Evolutionary conservation across 2,797 vertebrate genomes (phyloP).

Genomic region (Lycodopsis pacificus): DNA sequence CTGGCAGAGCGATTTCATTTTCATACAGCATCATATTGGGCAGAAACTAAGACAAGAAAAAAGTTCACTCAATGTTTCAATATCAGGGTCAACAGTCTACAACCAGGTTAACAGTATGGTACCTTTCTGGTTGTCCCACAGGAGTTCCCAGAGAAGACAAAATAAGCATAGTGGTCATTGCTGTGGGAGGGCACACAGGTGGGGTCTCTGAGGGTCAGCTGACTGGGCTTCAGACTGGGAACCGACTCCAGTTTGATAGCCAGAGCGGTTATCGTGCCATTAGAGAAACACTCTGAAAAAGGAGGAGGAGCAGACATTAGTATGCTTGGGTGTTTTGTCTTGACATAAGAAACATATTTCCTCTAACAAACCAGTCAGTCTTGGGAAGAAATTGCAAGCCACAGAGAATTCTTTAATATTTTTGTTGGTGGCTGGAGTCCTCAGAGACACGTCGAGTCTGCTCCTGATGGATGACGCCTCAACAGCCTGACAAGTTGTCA

Average conservation of each 20-base stretch:
- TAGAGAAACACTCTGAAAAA: constrained; percentile 84
- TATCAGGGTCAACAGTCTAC: not conserved
- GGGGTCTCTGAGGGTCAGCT: constrained; percentile 80
- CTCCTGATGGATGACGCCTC: constrained; percentile 44
- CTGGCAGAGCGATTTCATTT: constrained; percentile 78
- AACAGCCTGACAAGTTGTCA: constrained; percentile 59
- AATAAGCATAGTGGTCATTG: constrained; percentile 70
- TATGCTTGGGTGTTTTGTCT: fast-evolving
- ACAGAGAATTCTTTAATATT: constrained; percentile 66
- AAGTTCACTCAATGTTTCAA: not conserved
- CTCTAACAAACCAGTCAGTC: constrained; percentile 65
- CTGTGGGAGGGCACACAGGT: constrained; percentile 76
- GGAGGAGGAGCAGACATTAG: not conserved
- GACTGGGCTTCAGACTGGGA: constrained; percentile 73
- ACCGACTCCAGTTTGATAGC: constrained; percentile 78
- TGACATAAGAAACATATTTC: fast-evolving
- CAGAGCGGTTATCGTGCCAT: constrained; percentile 83
- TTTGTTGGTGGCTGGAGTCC: constrained; percentile 31
- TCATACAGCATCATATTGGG: constrained; percentile 77
- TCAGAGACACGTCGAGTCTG: constrained; percentile 69
- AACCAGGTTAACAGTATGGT: not conserved
- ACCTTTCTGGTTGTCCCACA: constrained; percentile 82
- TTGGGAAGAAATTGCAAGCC: constrained; percentile 67
- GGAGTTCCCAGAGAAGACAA: constrained; percentile 73
- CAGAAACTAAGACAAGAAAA: constrained; percentile 63